Percentiles rank a stretch among this genome's conserved stretches.
Evolutionary conservation across 2,888 invertebrate species (phyloP).

Genomic region (Trilocha varians): DNA sequence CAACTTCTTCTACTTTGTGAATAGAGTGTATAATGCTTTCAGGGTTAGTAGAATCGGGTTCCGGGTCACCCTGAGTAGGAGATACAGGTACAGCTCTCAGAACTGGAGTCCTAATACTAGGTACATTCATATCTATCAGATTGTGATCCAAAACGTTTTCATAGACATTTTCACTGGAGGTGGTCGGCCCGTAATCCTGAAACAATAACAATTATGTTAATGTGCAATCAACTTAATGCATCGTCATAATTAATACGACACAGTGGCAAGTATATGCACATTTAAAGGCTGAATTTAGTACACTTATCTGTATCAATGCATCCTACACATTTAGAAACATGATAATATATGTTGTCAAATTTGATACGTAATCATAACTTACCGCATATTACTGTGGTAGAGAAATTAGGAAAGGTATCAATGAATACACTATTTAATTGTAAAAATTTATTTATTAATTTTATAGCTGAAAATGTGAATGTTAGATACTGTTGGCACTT

Average conservation of each 20-base stretch:
- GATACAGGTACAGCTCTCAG: constrained; percentile 56
- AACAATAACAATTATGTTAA: constrained; percentile 34
- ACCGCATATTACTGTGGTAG: neutral
- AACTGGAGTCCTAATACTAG: constrained; percentile 61
- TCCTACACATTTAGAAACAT: too few species aligned
- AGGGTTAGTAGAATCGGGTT: constrained; percentile 64
- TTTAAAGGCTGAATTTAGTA: too few species aligned
- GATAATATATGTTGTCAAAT: neutral
- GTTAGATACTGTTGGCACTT: constrained; percentile 3
- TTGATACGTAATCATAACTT: neutral
- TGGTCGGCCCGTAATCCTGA: constrained; percentile 70
- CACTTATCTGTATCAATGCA: too few species aligned
- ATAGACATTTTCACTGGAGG: constrained; percentile 68
- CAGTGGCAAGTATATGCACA: too few species aligned
- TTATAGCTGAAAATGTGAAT: constrained; percentile 13
- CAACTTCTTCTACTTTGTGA: constrained; percentile 54
- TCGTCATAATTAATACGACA: neutral
- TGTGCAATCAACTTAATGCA: neutral
- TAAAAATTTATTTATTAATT: constrained; percentile 25
- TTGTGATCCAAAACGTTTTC: constrained; percentile 62
- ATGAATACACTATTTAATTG: constrained; percentile 37
- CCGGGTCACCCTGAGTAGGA: constrained; percentile 49
- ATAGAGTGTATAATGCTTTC: constrained; percentile 60
- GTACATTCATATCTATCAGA: constrained; percentile 64
- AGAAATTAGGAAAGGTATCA: constrained; percentile 20